Base-by-base conservation (phyloP, 2,888 invertebrate genomes). In the Scotopteryx bipunctaria region DNA sequence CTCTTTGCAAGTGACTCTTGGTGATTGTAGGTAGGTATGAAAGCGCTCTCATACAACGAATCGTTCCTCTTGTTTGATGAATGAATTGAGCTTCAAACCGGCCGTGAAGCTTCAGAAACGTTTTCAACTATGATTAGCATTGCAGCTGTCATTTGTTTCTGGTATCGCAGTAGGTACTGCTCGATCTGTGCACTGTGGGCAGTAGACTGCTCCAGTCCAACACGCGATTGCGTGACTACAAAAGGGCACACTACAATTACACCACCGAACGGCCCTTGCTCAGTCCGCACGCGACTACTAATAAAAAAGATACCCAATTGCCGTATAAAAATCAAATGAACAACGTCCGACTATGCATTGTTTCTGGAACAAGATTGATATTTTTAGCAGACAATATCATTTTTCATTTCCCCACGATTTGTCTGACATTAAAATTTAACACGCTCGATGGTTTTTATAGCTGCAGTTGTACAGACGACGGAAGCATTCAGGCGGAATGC, bases 161-260 rank as follows among this genome's bases (percentile, higher is more conserved):
- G 4, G 11, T 11, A 4, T 11, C 9, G 11, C 3, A 11, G 27
- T 27, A 27, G n/a, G 23, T 35, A 51, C 51, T 36, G 40, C 15
- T 13, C 11, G 16, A 16, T 25, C 9, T 19, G 17, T 21, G 15
- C 29, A 15, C 11, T 31, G 40, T 43, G 33, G 14, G n/a, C 33
- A n/a, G 35, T 27, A 25, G 41, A 25, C 25, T 23, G 42, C 38
- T 45, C 36, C 17, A 42, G 40, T 11, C 47, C 33, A 49, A 49
- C 86, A 86, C 81, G 86, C 86, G 77, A 86, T 87, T 76, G 86
- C 86, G 84, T 87, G 86, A 64, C 67, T 58, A 55, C 61, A 63
- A 76, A 78, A 78, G 78, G 81, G 77, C 78, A 72, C 76, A 72
- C 76, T 73, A 78, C 78, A 81, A 81, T 83, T 83, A 81, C 72